phyloP scores from a whole-genome alignment of 2,797 vertebrate species.

The Oreochromis grahami region DNA sequence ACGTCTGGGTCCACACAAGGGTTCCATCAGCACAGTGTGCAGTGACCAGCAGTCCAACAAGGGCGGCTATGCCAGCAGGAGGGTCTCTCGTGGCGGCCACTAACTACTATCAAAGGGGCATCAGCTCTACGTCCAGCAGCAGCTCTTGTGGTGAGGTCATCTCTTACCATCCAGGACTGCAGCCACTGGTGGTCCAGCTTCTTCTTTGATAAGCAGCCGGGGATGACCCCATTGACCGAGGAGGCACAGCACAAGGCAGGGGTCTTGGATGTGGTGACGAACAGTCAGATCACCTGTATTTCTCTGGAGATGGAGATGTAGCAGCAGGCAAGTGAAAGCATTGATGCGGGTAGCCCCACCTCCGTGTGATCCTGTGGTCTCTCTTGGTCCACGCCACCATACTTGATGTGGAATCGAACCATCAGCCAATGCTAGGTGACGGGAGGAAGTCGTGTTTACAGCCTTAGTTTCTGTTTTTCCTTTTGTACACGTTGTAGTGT shows the following conservation, averaged over 20 bases:
- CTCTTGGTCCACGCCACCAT: not conserved
- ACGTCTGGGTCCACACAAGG: slow-evolving; percentile 46
- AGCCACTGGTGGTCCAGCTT: slow-evolving; percentile 95
- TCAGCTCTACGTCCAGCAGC: slow-evolving; percentile 91
- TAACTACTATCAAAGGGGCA: slow-evolving; percentile 91
- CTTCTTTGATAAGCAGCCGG: slow-evolving; percentile 87
- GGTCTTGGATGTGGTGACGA: slow-evolving; percentile 56
- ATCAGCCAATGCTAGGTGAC: slow-evolving; percentile 71
- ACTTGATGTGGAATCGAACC: not conserved
- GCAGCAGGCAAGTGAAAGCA: slow-evolving; percentile 71
- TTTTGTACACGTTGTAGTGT: slow-evolving; percentile 24
- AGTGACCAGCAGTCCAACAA: slow-evolving; percentile 60
- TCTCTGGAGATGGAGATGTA: slow-evolving; percentile 75
- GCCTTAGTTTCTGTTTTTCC: not conserved
- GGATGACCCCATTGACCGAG: slow-evolving; percentile 86
- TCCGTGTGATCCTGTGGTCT: slow-evolving; percentile 62
- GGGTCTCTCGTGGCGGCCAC: slow-evolving; percentile 93
- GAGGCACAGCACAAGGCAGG: slow-evolving; percentile 83
- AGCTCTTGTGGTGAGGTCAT: slow-evolving; percentile 91
- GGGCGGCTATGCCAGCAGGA: slow-evolving; percentile 92
- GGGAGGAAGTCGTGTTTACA: slow-evolving; percentile 50
- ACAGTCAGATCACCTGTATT: slow-evolving; percentile 72
- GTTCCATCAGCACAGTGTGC: slow-evolving; percentile 57
- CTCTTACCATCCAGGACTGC: slow-evolving; percentile 87
- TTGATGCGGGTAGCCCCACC: slow-evolving; percentile 61